Evolutionary conservation across 1,140 invertebrate species (phyloP).

Genomic region (Cepaea nemoralis): DNA sequence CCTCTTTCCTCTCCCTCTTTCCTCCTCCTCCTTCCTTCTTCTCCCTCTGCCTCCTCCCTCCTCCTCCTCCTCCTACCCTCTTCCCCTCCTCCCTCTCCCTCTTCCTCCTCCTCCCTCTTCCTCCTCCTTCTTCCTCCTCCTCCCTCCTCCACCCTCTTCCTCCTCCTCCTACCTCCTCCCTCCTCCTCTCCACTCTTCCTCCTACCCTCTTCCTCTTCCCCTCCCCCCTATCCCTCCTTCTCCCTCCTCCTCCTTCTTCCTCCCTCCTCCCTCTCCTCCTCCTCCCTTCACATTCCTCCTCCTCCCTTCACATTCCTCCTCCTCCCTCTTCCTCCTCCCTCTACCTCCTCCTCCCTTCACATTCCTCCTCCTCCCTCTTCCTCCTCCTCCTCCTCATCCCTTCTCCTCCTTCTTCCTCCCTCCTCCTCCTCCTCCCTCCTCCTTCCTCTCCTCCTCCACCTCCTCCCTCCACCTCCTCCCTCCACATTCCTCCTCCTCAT

Average conservation of each 20-base stretch:
- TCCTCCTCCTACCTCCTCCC: too few species aligned
- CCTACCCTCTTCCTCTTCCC: too few species aligned
- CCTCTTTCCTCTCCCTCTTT: not conserved
- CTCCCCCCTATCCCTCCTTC: too few species aligned
- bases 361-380: too few species aligned
- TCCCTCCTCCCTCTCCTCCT: not conserved
- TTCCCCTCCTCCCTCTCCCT: too few species aligned
- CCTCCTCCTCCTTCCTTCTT: not conserved
- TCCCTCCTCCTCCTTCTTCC: not conserved
- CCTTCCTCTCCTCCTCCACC: not conserved
- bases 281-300: too few species aligned
- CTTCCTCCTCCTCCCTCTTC: not conserved
- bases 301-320: too few species aligned
- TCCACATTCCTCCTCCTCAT: too few species aligned
- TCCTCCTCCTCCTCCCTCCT: not conserved
- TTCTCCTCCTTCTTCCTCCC: not conserved
- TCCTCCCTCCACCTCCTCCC: not conserved
- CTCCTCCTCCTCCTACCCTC: too few species aligned
- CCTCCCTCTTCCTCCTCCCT: not conserved
- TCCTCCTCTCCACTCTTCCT: too few species aligned
- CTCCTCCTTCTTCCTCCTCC: not conserved
- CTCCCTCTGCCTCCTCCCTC: too few species aligned
- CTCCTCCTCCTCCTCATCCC: too few species aligned
- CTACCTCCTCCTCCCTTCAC: not conserved
- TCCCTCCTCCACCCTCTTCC: not conserved